Evolutionary conservation across 2,888 invertebrate species (phyloP), one percentile per base, ranked within the genome.

Genomic region (Petrolisthes manimaculis): DNA sequence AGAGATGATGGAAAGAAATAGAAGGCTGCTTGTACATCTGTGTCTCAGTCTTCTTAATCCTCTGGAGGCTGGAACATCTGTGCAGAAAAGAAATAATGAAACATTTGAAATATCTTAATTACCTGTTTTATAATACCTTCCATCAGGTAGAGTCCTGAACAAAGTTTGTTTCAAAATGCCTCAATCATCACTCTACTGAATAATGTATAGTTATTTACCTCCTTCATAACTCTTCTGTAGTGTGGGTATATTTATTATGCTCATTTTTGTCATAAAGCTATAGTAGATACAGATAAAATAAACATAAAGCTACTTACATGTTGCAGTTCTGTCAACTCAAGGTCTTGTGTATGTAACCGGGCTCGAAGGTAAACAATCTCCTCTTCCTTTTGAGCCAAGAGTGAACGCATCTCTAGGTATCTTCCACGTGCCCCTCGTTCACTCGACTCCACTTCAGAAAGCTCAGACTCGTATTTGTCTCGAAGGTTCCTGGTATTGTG

Each of bases 261-360:
- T 37, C 37, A 37, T 37, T 37, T 37, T 37, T 37, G 37, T 37
- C 37, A 37, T 37, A 37, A 37, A 37, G 37, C 37, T 37, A 37
- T 37, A 37, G 37, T 37, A 37, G 37, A 37, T 37, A 37, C 37
- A 37, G 37, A 37, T 0, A 37, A 37, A 37, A 37, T 37, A 37
- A 37, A 37, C n/a, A n/a, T 37, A 37, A 37, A 37, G 37, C 37
- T 37, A 61, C 87, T 87, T 54, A 90, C 88, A 74, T 89, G 86
- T 18, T 90, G 90, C 24, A 90, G 74, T 54, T 90, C 88, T 54
- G 83, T 71, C 71, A 90, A 80, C 56, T 90, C 90, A n/a, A 86
- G 24, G 18, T 88, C 83, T 77, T 90, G 90, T 55, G 90, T 84
- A 74, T 89, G 90, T 14, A 90, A 88, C 4, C 90, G 67, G 55